Evolutionary conservation across 2,113 vertebrate species (phyloP).

Genomic region (Ibidorhyncha struthersii): DNA sequence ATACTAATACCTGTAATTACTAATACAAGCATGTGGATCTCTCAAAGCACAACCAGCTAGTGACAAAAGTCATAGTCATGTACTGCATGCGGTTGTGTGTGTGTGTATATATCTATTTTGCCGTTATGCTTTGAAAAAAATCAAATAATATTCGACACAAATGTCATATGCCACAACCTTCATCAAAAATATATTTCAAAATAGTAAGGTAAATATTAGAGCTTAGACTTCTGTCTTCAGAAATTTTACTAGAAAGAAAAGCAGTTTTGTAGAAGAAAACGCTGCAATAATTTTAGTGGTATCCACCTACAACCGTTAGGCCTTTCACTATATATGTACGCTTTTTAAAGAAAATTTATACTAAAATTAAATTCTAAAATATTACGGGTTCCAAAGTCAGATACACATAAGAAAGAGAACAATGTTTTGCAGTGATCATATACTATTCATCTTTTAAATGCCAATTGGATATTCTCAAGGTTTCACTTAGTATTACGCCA

Average conservation of each 20-base stretch:
- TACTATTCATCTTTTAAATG: not conserved
- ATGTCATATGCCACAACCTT: slow-evolving; percentile 13
- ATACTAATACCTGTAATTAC: slow-evolving; percentile 44
- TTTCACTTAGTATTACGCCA: not conserved
- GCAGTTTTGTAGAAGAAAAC: not conserved
- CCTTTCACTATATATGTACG: not conserved
- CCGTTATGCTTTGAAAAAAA: not conserved
- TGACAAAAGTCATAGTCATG: slow-evolving; percentile 53
- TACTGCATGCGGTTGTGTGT: slow-evolving; percentile 47
- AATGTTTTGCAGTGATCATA: not conserved
- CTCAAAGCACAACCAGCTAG: slow-evolving; percentile 43
- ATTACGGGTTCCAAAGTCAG: not conserved
- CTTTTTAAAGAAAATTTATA: not conserved
- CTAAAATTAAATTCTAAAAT: not conserved
- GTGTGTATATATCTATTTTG: slow-evolving; percentile 34
- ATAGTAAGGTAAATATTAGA: not conserved
- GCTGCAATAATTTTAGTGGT: not conserved
- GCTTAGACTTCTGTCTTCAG: not conserved
- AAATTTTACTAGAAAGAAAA: not conserved
- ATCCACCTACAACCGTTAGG: not conserved
- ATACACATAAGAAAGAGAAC: not conserved
- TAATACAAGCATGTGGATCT: slow-evolving; percentile 38
- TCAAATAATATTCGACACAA: not conserved
- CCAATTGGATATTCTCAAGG: not conserved
- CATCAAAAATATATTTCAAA: slow-evolving; percentile 22